Evolutionary conservation across 1,140 invertebrate genomes (phyloP).

Genomic region (Parasteatoda tepidariorum): DNA sequence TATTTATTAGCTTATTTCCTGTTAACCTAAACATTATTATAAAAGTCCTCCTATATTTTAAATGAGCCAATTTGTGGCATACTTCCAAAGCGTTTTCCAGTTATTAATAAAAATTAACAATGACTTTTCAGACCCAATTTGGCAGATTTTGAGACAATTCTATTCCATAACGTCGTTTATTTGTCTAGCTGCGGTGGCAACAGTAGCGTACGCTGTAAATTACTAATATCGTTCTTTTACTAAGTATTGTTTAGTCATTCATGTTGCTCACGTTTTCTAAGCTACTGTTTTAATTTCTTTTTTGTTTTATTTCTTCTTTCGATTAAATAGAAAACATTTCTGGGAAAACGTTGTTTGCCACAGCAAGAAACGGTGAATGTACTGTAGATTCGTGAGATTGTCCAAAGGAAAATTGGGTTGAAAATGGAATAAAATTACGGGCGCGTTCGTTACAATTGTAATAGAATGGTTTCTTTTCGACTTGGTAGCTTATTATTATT

Average conservation of each 20-base stretch:
- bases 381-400: conserved; percentile 6
- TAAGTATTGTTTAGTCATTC: conserved; percentile 39
- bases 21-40: too few species aligned
- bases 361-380: conserved; percentile 34
- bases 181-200: conserved; percentile 51
- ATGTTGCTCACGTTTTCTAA: conserved; percentile 14
- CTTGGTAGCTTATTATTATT: too few species aligned
- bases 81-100: too few species aligned
- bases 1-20: too few species aligned
- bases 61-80: too few species aligned
- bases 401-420: neutral
- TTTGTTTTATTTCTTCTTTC: neutral
- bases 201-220: conserved; percentile 31
- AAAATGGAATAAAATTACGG: neutral
- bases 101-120: too few species aligned
- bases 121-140: too few species aligned
- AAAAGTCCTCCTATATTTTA: too few species aligned
- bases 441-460: neutral
- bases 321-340: conserved; percentile 44
- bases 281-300: conserved; percentile 7
- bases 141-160: too few species aligned
- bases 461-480: neutral
- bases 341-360: conserved; percentile 42
- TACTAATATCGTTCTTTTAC: conserved; percentile 42
- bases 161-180: too few species aligned